Percentiles rank a stretch among this genome's conserved stretches.
Evolutionary conservation across 2,113 vertebrate species (phyloP).

Genomic region (Hippopotamus amphibius): DNA sequence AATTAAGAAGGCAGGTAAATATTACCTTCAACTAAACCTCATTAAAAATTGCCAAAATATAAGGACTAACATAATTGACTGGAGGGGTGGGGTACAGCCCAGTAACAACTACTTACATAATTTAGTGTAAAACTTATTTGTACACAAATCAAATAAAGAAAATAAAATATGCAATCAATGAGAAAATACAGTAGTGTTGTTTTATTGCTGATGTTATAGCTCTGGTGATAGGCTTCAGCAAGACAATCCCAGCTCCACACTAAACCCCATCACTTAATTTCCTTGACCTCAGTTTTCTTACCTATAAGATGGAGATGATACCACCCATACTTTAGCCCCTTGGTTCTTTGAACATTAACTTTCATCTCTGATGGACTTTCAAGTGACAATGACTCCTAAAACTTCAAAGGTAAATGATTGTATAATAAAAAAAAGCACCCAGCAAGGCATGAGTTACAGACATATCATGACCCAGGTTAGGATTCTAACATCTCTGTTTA

Average conservation of each 20-base stretch:
- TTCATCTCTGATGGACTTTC: not conserved
- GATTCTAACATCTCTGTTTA: not conserved
- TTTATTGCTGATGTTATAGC: not conserved
- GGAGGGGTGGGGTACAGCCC: fast-evolving
- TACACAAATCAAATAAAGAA: not conserved
- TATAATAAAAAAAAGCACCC: not conserved
- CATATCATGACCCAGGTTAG: not conserved
- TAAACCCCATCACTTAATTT: not conserved
- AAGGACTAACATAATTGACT: not conserved
- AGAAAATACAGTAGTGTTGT: not conserved
- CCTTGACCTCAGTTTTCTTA: not conserved
- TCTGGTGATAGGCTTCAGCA: not conserved
- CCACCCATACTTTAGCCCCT: not conserved
- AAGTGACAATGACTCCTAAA: not conserved
- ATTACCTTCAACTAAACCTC: not conserved
- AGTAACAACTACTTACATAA: not conserved
- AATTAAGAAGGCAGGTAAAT: not conserved
- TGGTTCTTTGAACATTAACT: not conserved
- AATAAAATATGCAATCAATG: not conserved
- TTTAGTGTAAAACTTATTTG: not conserved
- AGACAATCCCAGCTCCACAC: not conserved
- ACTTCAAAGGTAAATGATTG: not conserved
- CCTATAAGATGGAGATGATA: not conserved
- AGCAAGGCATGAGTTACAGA: not conserved
- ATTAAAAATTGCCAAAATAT: not conserved